A percentile compares a stretch with the other conserved stretches of the same genome.
phyloP scores from a whole-genome alignment of 2,888 invertebrate genomes.

The Prenolepis imparis region DNA sequence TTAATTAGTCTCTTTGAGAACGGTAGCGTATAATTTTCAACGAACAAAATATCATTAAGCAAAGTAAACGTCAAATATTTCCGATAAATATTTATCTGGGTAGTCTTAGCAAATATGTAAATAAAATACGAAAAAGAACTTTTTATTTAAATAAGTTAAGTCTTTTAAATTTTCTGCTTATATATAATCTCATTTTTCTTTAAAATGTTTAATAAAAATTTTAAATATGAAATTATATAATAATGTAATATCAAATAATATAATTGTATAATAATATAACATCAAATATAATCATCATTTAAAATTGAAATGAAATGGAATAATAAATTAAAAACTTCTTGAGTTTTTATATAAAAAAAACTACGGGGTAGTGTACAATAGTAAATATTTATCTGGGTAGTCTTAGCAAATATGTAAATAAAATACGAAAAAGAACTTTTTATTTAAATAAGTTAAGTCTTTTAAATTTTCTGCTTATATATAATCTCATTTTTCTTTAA shows the following conservation, averaged over 20 bases:
- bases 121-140: neutral
- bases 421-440: neutral
- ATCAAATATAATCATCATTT: neutral
- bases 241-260: neutral
- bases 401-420: neutral
- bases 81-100: neutral
- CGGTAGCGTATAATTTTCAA: slow-evolving; percentile 21
- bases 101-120: neutral
- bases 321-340: neutral
- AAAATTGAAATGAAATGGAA: neutral
- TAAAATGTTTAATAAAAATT: neutral
- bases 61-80: slow-evolving; percentile 28
- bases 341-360: neutral
- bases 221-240: neutral
- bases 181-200: neutral
- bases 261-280: neutral
- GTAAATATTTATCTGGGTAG: neutral
- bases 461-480: neutral
- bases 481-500: neutral
- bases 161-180: neutral
- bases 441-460: neutral
- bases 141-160: neutral
- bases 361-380: neutral
- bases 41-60: slow-evolving; percentile 18
- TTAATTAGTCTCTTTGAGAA: slow-evolving; percentile 28